These are phyloP conservation scores for Liodrosophila aerea DNA, from an alignment of 2,888 invertebrate species.

Conservation along the genomic window DNA sequence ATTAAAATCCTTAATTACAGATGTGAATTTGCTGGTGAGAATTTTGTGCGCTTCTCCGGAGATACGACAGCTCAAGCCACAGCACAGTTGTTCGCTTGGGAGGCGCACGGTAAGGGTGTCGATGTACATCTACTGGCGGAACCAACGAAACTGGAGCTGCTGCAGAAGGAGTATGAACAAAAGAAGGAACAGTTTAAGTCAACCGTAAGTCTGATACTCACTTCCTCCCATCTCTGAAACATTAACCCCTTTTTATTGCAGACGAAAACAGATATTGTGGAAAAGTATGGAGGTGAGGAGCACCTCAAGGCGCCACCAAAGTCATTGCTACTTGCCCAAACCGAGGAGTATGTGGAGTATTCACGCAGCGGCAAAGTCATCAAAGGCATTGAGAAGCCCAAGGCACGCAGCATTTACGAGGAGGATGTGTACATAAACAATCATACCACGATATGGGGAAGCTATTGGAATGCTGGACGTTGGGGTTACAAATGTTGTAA, in stretches of 20 bases:
- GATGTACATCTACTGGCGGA: constrained; percentile 98
- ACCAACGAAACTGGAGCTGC: constrained; percentile 96
- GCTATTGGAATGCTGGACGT: constrained; percentile 94
- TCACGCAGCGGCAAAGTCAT: constrained; percentile 94
- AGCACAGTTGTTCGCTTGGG: constrained; percentile 98
- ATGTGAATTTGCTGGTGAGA: constrained; percentile 95
- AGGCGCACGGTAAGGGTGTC: constrained; percentile 95
- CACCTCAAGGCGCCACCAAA: constrained; percentile 94
- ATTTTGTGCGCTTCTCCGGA: constrained; percentile 96
- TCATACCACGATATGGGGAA: constrained; percentile 97
- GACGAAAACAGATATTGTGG: constrained; percentile 92
- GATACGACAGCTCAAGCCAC: constrained; percentile 95
- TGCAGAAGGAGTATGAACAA: constrained; percentile 94
- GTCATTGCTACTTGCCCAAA: constrained; percentile 93
- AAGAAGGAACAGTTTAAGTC: constrained; percentile 95
- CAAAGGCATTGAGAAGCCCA: constrained; percentile 93
- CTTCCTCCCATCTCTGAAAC: too few relatives aligned
- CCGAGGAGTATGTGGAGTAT: constrained; percentile 97
- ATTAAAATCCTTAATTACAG: constrained; percentile 29
- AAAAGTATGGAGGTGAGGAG: constrained; percentile 97
- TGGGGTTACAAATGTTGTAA: constrained; percentile 99
- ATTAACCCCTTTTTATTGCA: constrained; percentile 76
- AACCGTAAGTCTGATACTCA: constrained; percentile 71
- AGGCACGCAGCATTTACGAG: constrained; percentile 93
- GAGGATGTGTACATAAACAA: constrained; percentile 96